Evolutionary conservation across 2,797 vertebrate species (phyloP).

Genomic region (Hephaestus fuliginosus): DNA sequence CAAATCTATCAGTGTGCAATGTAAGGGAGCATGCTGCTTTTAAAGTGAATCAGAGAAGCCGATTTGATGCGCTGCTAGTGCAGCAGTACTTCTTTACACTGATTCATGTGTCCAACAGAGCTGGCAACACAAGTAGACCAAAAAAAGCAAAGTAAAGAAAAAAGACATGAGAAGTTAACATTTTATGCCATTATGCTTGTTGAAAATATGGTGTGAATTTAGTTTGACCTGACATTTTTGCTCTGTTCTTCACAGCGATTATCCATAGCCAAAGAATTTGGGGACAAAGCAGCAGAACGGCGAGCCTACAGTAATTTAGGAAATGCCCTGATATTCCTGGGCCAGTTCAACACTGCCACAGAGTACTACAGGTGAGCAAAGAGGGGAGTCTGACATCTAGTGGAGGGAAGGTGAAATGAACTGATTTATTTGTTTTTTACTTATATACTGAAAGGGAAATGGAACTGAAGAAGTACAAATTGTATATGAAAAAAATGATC

Average conservation of each 20-base stretch:
- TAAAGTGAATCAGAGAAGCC: conserved; percentile 32
- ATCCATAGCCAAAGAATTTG: conserved; percentile 98
- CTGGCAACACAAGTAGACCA: neutral
- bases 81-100: conserved; percentile 28
- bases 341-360: conserved; percentile 93
- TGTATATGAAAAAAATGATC: neutral
- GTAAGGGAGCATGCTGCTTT: conserved; percentile 24
- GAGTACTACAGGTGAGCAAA: conserved; percentile 95
- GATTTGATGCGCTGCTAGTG: conserved; percentile 40
- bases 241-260: conserved; percentile 87
- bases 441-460: neutral
- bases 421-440: neutral
- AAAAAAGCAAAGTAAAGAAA: neutral
- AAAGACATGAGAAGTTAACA: neutral
- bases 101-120: conserved; percentile 9
- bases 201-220: neutral
- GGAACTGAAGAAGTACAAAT: neutral
- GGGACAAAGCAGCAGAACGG: conserved; percentile 95
- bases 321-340: conserved; percentile 96
- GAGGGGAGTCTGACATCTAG: conserved; percentile 76
- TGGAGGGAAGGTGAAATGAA: conserved; percentile 58
- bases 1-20: conserved; percentile 34
- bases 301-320: conserved; percentile 98
- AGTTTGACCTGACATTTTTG: conserved; percentile 6
- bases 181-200: neutral